Evolutionary conservation across 2,888 invertebrate genomes (phyloP), one percentile per base, ranked within the genome.

Genomic region (Drosophila niveifrons): DNA sequence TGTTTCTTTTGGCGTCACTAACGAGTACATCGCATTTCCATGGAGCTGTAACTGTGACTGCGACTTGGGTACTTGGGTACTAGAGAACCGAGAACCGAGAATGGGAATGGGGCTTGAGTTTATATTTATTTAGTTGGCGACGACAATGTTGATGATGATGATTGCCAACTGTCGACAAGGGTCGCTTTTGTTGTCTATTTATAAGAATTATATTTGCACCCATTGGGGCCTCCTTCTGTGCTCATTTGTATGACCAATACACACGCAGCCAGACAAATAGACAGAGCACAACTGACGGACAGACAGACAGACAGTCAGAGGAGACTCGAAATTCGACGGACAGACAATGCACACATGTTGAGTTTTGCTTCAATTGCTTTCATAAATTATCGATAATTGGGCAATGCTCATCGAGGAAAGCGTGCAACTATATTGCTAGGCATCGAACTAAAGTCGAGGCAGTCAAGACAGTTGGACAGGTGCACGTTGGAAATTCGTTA

Each of bases 141-240:
- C 57, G 56, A 48, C 50, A 62, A 59, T 61, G 64, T 23, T 46
- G 64, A 53, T 62, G 65, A 73, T 71, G 78, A 78, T 72, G 74
- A 86, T 83, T 83, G 82, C 82, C 87, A 84, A 82, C 84, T 83
- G 84, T 78, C 79, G 82, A 87, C 84, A 81, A 84, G 84, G 87
- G 87, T 69, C 87, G 58, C 79, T 78, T 76, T 87, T 82, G 84
- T 87, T 84, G 84, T 87, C 84, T 82, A 83, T 87, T 82, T 78
- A 84, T 81, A 78, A 81, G 79, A 81, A 87, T 87, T 84, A 81
- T 87, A 82, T 82, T 87, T 82, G 84, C 87, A 76, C 82, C 74
- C 86, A 67, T 72, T 70, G 72, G 65, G 75, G 68, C 66, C 74
- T 61, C 41, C 57, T 63, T 43, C 66, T 65, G 66, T 50, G 81